Base-by-base conservation (phyloP, 2,888 invertebrate species). In the Aquatica leii region DNA sequence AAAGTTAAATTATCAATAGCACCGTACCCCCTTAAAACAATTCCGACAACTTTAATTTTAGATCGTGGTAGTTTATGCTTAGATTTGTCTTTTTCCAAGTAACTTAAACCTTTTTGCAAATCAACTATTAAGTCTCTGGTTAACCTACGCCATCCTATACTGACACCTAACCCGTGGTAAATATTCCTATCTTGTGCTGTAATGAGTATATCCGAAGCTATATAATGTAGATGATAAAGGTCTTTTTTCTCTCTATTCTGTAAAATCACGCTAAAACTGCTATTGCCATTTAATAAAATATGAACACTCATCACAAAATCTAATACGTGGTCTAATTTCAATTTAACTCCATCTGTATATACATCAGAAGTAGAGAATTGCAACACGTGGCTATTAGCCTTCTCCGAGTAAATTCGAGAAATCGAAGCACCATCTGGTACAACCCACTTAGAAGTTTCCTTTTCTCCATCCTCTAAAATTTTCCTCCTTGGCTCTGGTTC, bases 121-220 rank as follows among this genome's bases (percentile, higher is more conserved):
- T 98, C 98, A 57, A 95, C 89, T 66, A 93, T 87, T 40, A 98
- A 85, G 79, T 98, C 96, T 43, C 98, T 86, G 0, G 95, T 94
- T 21, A 97, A 81, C 68, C 87, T 88, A 68, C 88, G 87, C 95
- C 95, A 95, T 54, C 80, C 80, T 71, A 86, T 85, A 72, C 83
- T 84, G 9, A 82, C 75, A 5, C 93, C 94, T 69, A 97, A 86
- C 1, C 97, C 97, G 77, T 97, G 93, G 79, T 91, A 95, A 65
- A 96, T 89, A 80, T 95, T 90, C 65, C 89, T 88, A 65, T 89
- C 88, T 87, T 88, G 72, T 37, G 90, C 87, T 64, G 89, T 87
- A 64, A 96, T 88, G 62, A 92, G 82, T 66, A 90, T 83, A 77
- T 88, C 89, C 67, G 89, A 91, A 14, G 91, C 88, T 59, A 93